Evolutionary conservation across 2,113 vertebrate species (phyloP).

Genomic region (Etia nguti): DNA sequence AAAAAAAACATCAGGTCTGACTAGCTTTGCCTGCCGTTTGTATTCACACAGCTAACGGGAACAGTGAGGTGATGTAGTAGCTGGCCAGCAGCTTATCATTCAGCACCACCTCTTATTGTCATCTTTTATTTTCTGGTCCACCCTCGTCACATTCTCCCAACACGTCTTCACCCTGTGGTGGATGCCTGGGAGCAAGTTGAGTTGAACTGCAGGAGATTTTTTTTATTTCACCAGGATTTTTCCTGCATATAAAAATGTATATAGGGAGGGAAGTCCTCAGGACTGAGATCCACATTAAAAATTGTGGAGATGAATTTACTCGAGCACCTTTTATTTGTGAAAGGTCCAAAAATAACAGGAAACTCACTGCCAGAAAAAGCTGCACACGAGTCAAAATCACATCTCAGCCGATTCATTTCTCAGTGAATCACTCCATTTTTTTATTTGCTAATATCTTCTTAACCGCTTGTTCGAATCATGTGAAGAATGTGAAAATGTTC

Average conservation of each 20-base stretch:
- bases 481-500: neutral
- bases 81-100: neutral
- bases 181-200: neutral
- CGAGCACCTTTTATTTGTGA: neutral
- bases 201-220: neutral
- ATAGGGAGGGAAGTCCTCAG: neutral
- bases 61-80: no score
- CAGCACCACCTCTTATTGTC: neutral
- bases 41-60: neutral
- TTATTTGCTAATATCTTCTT: neutral
- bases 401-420: neutral
- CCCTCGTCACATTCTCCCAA: neutral
- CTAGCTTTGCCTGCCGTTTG: neutral
- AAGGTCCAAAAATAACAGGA: neutral
- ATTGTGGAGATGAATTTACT: neutral
- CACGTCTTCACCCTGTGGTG: neutral
- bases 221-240: neutral
- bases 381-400: neutral
- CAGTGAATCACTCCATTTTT: neutral
- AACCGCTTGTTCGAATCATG: neutral
- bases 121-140: neutral
- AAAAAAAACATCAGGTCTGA: neutral
- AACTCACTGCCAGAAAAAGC: neutral
- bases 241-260: neutral
- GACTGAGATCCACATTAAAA: neutral